Evolutionary conservation across 1,140 invertebrate genomes (phyloP).

Genomic region (Halyomorpha halys): DNA sequence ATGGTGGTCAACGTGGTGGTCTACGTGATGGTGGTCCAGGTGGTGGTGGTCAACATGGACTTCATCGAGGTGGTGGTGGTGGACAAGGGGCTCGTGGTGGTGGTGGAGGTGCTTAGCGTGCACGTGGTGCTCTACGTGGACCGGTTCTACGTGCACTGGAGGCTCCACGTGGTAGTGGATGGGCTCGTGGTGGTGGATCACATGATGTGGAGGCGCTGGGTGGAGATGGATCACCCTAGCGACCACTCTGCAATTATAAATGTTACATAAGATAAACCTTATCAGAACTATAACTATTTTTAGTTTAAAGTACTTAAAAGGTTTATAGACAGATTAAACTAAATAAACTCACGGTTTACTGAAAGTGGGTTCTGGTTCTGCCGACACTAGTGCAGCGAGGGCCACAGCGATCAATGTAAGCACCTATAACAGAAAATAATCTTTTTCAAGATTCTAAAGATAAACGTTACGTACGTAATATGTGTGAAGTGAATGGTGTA

Average conservation of each 20-base stretch:
- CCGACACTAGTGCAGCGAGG: no score
- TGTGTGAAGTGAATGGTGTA: no score
- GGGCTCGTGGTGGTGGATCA: slow-evolving; percentile 2
- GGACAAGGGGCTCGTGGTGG: slow-evolving; percentile 1
- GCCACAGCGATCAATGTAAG: no score
- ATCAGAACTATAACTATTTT: no score
- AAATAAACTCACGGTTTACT: no score
- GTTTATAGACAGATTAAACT: no score
- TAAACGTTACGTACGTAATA: no score
- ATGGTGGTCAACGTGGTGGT: not conserved
- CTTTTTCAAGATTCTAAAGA: no score
- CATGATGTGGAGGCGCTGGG: not conserved
- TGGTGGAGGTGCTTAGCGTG: slow-evolving; percentile 7
- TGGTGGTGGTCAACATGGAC: not conserved
- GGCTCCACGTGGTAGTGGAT: slow-evolving; percentile 3
- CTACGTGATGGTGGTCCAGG: not conserved
- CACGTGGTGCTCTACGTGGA: slow-evolving; percentile 5
- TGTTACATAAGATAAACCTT: no score
- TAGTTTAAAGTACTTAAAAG: no score
- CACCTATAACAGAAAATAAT: no score
- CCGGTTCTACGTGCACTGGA: not conserved
- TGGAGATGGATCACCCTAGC: not conserved
- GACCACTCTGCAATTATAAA: not conserved
- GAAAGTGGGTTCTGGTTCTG: no score
- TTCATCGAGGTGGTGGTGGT: not conserved